Base-by-base conservation (phyloP, 2,113 vertebrate genomes). In the Myotis brandtii region DNA sequence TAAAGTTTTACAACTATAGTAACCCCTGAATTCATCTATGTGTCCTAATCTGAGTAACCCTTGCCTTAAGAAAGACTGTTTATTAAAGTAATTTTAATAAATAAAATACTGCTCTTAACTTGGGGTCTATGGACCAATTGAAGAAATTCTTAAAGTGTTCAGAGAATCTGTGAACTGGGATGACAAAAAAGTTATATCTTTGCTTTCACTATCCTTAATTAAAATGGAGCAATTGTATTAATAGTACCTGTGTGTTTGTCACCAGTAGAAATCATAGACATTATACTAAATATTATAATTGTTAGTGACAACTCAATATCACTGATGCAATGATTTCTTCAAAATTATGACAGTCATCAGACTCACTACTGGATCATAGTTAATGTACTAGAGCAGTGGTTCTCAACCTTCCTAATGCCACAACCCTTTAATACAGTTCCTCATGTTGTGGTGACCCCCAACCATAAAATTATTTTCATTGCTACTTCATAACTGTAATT, bases 21-120 rank as follows among this genome's bases (percentile, higher is more conserved):
- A 48, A 76, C 14, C 3, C 11, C 66, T 81, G 20, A 27, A 67
- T 86, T 86, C 23, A 79, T 23, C 67, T 86, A 21, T 4, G 8
- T 50, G 34, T 80, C 46, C 50, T 64, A 92, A 56, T 66, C n/a
- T 92, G 43, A 84, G 34, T 72, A 73, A 84, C 40, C 80, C 3
- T 84, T 6, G 30, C 23, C 16, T 89, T 86, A 80, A 48, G 32
- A 27, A 70, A 89, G 91, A 11, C 21, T 89, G 80, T 69, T 84
- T 79, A 46, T 48, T 85, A 70, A 96, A 73, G 62, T 80, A 86
- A 43, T 12, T 52, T 85, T 84, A 88, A n/a, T 56, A 67, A 93
- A 94, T 46, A 80, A 87, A 81, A 88, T 81, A 46, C 23, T 69
- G 30, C 54, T 87, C 48, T 40, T 80, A 67, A 67, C 56, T 95